Conservation (phyloP, 2,797 vertebrate species). For the Saguinus oedipus region DNA sequence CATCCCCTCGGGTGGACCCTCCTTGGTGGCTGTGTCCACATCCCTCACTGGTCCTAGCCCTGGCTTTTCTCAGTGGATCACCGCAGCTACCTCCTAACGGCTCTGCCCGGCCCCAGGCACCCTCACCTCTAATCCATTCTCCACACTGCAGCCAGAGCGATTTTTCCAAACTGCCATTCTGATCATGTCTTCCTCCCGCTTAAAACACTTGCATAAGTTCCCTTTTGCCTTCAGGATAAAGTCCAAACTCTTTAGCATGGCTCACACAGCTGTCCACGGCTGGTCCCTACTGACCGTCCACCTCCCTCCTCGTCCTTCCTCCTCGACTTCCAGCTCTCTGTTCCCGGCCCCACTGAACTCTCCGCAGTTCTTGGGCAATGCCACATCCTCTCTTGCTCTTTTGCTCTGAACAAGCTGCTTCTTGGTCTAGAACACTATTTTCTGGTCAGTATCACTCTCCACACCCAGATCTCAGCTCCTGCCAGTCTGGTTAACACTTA, state of each 20-base stretch:
- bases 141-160: neutral
- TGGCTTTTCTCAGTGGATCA: fast-evolving
- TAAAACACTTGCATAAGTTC: neutral
- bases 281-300: neutral
- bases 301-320: neutral
- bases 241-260: neutral
- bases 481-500: neutral
- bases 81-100: neutral
- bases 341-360: neutral
- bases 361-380: neutral
- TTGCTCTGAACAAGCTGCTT: neutral
- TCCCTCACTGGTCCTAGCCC: neutral
- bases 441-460: neutral
- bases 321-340: neutral
- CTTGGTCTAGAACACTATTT: neutral
- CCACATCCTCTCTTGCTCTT: fast-evolving
- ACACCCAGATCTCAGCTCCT: neutral
- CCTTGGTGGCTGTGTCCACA: fast-evolving
- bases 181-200: neutral
- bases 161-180: neutral
- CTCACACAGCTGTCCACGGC: fast-evolving
- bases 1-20: neutral
- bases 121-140: neutral
- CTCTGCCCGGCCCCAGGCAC: neutral
- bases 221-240: constrained; percentile 25